Evolutionary conservation across 2,797 vertebrate genomes (phyloP).

Genomic region (Phoxinus dragarum): DNA sequence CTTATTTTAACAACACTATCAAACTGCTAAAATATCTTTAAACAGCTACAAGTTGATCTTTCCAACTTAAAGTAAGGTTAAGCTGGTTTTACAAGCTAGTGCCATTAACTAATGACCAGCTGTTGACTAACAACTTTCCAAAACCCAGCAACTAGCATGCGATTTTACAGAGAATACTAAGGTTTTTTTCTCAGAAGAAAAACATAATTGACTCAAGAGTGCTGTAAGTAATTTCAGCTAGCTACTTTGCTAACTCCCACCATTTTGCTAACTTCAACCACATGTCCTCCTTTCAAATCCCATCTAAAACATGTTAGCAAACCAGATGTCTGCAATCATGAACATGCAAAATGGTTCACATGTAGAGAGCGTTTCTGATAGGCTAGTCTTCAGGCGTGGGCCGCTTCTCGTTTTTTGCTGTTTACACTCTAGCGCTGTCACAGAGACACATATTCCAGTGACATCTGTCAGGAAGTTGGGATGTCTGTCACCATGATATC

Average conservation of each 20-base stretch:
- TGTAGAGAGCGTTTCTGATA: not conserved
- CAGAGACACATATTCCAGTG: not conserved
- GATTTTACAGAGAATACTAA: not conserved
- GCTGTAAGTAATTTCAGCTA: not conserved
- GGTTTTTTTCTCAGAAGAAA: not conserved
- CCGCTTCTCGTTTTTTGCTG: not conserved
- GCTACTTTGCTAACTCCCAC: slow-evolving; percentile 5
- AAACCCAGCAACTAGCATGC: not conserved
- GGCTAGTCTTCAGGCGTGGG: not conserved
- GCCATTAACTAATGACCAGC: not conserved
- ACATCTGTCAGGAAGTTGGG: slow-evolving; percentile 24
- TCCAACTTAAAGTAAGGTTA: not conserved
- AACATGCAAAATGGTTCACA: not conserved
- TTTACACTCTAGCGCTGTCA: slow-evolving; percentile 6
- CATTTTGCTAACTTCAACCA: not conserved
- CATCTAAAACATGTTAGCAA: not conserved
- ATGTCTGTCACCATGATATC: slow-evolving; percentile 1
- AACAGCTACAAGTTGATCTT: not conserved
- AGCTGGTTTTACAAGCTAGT: not conserved
- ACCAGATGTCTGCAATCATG: slow-evolving; percentile 4
- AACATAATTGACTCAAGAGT: not conserved
- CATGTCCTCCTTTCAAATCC: not conserved
- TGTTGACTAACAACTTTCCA: not conserved
- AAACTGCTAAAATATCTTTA: not conserved
- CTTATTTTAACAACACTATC: not conserved